Evolutionary conservation across 2,888 invertebrate genomes (phyloP).

Genomic region (Atethmia centrago): DNA sequence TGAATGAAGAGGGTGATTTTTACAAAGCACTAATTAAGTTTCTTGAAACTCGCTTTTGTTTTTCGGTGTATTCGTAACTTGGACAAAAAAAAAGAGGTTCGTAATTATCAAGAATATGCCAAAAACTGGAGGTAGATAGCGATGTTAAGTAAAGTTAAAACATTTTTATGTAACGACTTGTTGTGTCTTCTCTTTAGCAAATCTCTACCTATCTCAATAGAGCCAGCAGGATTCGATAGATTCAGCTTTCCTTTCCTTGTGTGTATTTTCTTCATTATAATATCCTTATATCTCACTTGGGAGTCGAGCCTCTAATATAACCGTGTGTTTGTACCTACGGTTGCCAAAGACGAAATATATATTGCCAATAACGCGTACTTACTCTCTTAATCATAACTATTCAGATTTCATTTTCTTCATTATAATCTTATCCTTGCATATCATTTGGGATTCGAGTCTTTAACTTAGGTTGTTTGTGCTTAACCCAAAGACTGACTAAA

Average conservation of each 20-base stretch:
- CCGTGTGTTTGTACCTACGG: neutral
- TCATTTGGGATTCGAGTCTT: neutral
- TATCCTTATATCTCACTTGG: neutral
- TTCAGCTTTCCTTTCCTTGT: neutral
- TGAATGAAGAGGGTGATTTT: conserved; percentile 3
- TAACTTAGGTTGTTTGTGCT: neutral
- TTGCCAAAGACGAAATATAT: neutral
- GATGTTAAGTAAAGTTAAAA: neutral
- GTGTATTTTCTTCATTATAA: neutral
- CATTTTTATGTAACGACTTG: conserved; percentile 4
- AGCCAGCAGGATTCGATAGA: neutral
- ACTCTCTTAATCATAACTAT: neutral
- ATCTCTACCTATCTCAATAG: neutral
- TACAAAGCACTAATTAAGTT: conserved; percentile 2
- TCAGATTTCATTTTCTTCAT: neutral
- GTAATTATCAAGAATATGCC: neutral
- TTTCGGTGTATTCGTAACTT: conserved; percentile 15
- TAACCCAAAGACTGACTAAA: neutral
- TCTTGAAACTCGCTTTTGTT: conserved; percentile 10
- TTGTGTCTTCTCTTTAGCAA: neutral
- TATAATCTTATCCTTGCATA: neutral
- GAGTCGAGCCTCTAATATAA: neutral
- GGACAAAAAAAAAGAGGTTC: neutral
- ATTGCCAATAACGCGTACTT: conserved; percentile 4
- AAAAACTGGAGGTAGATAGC: neutral